phyloP scores from a whole-genome alignment of 2,797 vertebrate genomes.

The Leptatherina wallacei region DNA sequence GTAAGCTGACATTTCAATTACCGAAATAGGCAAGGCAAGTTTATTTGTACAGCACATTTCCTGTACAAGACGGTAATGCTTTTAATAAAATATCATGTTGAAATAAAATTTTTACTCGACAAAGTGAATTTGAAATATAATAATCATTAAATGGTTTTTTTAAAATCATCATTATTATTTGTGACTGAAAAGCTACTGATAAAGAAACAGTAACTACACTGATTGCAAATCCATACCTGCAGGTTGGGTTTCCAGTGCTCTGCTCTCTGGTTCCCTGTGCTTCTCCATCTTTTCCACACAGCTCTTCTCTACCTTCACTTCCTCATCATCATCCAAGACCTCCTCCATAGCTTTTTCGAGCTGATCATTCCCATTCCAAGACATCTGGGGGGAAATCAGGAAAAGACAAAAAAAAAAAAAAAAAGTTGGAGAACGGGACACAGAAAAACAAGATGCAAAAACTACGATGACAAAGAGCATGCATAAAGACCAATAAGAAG shows the following conservation, averaged over 20 bases:
- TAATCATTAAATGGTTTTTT: too few relatives aligned
- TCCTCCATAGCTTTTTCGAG: conserved; percentile 97
- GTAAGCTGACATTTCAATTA: neutral
- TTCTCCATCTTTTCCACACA: conserved; percentile 73
- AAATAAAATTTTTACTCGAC: too few relatives aligned
- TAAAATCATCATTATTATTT: too few relatives aligned
- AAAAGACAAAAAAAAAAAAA: neutral
- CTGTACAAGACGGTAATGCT: too few relatives aligned
- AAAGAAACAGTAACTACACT: neutral
- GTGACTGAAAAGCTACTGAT: neutral
- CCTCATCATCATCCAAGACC: conserved; percentile 86
- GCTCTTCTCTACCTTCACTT: conserved; percentile 84
- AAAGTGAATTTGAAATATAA: too few relatives aligned
- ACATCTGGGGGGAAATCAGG: conserved; percentile 80
- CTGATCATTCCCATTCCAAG: conserved; percentile 91
- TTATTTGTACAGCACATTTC: too few relatives aligned
- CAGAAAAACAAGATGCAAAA: neutral
- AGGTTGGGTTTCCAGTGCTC: conserved; percentile 60
- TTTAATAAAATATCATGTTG: too few relatives aligned
- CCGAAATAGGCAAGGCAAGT: too few relatives aligned
- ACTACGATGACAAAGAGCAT: neutral
- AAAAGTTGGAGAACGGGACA: neutral
- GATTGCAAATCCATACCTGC: conserved; percentile 40
- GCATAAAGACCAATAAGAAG: neutral
- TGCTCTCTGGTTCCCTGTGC: conserved; percentile 57